These are phyloP conservation scores for Probosciger aterrimus DNA, from an alignment of 2,113 vertebrate species.

Conservation along the genomic window DNA sequence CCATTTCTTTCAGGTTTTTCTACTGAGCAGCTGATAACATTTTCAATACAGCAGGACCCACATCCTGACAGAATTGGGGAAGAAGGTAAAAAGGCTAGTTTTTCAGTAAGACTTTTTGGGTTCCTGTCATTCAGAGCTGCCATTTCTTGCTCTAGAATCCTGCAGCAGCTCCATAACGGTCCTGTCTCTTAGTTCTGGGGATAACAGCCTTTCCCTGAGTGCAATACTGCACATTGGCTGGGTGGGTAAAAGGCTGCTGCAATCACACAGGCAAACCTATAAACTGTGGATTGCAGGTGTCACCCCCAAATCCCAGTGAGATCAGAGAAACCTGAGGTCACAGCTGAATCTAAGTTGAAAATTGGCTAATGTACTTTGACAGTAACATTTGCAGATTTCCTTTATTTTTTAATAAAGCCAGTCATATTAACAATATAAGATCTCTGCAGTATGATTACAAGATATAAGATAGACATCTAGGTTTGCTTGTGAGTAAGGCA, in stretches of 20 bases:
- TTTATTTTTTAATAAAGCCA: conserved; percentile 59
- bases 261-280: conserved; percentile 13
- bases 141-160: neutral
- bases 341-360: conserved; percentile 34
- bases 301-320: conserved; percentile 37
- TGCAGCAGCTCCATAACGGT: neutral
- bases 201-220: neutral
- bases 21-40: neutral
- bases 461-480: neutral
- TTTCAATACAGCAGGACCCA: neutral
- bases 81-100: neutral
- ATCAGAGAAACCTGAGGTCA: conserved; percentile 44
- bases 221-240: neutral
- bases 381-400: conserved; percentile 52
- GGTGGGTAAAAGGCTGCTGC: neutral
- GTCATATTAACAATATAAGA: conserved; percentile 30
- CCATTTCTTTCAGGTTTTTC: neutral
- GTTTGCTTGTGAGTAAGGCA: neutral
- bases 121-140: neutral
- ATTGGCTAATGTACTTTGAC: conserved; percentile 6
- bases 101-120: neutral
- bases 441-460: neutral
- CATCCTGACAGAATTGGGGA: neutral
- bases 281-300: conserved; percentile 7
- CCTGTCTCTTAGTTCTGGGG: neutral